phyloP scores from a whole-genome alignment of 2,888 invertebrate genomes.

The Plagiodera versicolora region DNA sequence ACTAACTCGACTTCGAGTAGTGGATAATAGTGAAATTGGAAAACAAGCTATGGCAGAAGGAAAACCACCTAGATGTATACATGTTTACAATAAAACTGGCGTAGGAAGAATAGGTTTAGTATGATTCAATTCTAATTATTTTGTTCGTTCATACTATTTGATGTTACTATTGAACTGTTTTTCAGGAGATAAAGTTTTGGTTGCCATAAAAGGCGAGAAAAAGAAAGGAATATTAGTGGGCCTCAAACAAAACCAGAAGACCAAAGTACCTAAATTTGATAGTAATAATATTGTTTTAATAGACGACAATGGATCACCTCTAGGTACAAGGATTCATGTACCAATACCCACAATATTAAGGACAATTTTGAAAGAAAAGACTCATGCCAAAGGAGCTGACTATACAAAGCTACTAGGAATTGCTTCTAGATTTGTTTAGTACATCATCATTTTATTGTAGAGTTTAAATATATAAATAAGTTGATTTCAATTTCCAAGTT shows the following conservation, averaged over 20 bases:
- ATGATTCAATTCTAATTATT: not conserved
- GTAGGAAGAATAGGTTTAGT: conserved; percentile 64
- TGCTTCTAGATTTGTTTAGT: conserved; percentile 81
- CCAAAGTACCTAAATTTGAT: conserved; percentile 87
- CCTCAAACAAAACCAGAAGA: conserved; percentile 77
- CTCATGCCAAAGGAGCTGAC: conserved; percentile 80
- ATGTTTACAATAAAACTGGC: conserved; percentile 83
- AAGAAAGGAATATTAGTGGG: conserved; percentile 92
- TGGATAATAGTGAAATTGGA: conserved; percentile 96
- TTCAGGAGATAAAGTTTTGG: conserved; percentile 81
- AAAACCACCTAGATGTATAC: conserved; percentile 90
- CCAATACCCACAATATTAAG: conserved; percentile 91
- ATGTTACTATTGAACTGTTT: not conserved
- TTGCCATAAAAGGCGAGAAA: conserved; percentile 94
- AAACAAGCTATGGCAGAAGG: conserved; percentile 94
- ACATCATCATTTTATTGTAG: not conserved
- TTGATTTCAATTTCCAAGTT: not conserved
- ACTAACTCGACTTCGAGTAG: conserved; percentile 81
- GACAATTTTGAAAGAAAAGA: conserved; percentile 80
- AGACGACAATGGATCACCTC: conserved; percentile 90
- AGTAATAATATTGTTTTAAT: conserved; percentile 95
- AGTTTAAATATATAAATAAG: not conserved
- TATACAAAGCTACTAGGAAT: conserved; percentile 91
- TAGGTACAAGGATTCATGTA: conserved; percentile 93
- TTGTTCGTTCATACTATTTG: not conserved